Conservation (phyloP, 2,888 invertebrate species). For the Agrochola litura region DNA sequence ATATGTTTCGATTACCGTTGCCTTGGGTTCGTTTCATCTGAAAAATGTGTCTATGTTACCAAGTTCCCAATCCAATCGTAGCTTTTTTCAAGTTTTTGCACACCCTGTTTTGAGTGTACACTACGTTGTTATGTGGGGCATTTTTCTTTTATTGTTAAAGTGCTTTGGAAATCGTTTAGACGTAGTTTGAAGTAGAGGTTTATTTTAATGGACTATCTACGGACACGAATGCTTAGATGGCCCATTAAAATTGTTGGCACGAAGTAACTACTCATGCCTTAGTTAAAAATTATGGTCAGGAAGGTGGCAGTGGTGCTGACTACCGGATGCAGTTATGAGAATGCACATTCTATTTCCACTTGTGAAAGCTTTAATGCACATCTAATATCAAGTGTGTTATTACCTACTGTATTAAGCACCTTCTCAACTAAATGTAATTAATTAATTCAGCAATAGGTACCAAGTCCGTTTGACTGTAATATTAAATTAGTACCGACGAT, state of each 20-base stretch:
- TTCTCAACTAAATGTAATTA: neutral
- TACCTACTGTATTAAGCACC: neutral
- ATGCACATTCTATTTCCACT: no score
- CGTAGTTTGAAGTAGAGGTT: neutral
- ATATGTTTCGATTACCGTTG: slow-evolving; percentile 84
- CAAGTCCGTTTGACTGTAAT: neutral
- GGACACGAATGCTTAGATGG: neutral
- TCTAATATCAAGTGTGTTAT: neutral
- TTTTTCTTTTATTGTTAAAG: neutral
- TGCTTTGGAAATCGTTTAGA: neutral
- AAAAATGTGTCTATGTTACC: slow-evolving; percentile 74
- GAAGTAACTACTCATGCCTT: neutral
- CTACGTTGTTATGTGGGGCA: neutral
- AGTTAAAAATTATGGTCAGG: neutral
- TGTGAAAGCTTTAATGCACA: neutral
- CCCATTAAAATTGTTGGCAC: no score
- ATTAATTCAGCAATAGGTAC: neutral
- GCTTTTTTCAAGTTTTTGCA: slow-evolving; percentile 32
- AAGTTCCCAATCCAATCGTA: slow-evolving; percentile 47
- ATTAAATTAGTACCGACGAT: slow-evolving; percentile 35
- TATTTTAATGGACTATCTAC: neutral
- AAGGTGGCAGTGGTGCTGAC: no score
- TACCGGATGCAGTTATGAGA: neutral
- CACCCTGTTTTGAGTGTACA: slow-evolving; percentile 21
- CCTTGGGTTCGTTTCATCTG: slow-evolving; percentile 78